Conservation (phyloP, 2,113 vertebrate species). For the Diadophis punctatus region DNA sequence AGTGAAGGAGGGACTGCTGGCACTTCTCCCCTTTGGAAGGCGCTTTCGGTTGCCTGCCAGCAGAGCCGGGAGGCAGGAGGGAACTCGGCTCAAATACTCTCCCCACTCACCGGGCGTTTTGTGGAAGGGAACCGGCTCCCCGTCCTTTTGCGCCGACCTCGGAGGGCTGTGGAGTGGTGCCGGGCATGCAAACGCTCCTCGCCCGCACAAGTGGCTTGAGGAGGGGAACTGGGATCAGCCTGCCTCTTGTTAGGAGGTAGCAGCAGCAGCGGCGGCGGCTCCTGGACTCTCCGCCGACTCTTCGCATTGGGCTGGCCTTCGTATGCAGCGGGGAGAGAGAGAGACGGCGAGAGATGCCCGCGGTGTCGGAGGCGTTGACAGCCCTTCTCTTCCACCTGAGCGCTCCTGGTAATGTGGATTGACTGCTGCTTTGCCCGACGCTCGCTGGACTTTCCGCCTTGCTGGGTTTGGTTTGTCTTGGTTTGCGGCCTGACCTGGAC, state of each 20-base stretch:
- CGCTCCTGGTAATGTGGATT: conserved; percentile 12
- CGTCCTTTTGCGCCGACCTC: background rate
- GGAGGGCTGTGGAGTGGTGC: background rate
- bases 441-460: conserved; percentile 61
- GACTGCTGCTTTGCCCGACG: conserved; percentile 29
- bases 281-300: background rate
- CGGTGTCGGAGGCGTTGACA: background rate
- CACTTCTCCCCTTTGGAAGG: background rate
- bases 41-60: background rate
- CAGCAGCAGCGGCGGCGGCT: no score
- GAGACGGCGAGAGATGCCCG: background rate
- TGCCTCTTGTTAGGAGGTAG: background rate
- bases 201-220: background rate
- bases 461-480: conserved; percentile 42
- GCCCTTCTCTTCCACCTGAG: background rate
- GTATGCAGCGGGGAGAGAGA: background rate
- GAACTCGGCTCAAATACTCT: background rate
- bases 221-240: background rate
- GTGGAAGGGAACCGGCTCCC: background rate
- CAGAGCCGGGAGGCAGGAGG: background rate
- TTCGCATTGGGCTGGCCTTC: background rate
- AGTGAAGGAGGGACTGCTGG: background rate
- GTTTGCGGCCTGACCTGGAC: background rate
- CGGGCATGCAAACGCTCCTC: background rate
- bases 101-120: background rate